A percentile compares a stretch with the other conserved stretches of the same genome.
phyloP scores from a whole-genome alignment of 2,797 vertebrate genomes.

The Odontamblyopus rebecca region DNA sequence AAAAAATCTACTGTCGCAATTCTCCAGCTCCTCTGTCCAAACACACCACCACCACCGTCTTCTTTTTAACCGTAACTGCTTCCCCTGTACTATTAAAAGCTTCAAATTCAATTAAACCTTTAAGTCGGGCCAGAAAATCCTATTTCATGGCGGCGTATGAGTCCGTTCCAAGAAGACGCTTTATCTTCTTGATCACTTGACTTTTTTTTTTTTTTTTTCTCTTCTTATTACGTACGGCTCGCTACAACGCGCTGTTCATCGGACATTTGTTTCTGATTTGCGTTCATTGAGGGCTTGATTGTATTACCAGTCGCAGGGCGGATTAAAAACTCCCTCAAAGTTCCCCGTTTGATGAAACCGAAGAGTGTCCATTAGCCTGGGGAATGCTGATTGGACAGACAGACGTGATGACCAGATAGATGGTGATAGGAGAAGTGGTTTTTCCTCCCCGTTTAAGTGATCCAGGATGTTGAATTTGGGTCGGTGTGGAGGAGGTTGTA shows the following conservation, averaged over 20 bases:
- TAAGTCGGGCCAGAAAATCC: constrained; percentile 75
- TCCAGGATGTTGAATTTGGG: constrained; percentile 44
- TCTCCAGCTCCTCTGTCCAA: constrained; percentile 43
- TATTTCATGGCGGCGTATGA: constrained; percentile 71
- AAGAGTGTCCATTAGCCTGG: constrained; percentile 59
- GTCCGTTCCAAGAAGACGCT: constrained; percentile 52
- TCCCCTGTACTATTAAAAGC: constrained; percentile 67
- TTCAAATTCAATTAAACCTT: constrained; percentile 68
- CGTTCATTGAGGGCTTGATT: constrained; percentile 59
- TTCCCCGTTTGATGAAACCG: constrained; percentile 59
- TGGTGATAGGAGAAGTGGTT: constrained; percentile 52
- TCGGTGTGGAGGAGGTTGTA: constrained; percentile 35
- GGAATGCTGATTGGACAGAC: constrained; percentile 64
- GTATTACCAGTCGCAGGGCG: constrained; percentile 64
- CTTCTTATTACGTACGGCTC: constrained; percentile 32
- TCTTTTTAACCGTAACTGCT: constrained; percentile 53
- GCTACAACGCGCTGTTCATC: constrained; percentile 17
- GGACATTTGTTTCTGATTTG: constrained; percentile 69
- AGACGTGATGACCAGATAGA: constrained; percentile 65
- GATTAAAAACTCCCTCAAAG: constrained; percentile 61
- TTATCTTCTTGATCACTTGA: constrained; percentile 59
- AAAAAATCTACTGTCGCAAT: constrained; percentile 16
- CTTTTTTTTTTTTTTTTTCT: constrained; percentile 30
- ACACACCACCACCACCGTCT: constrained; percentile 23
- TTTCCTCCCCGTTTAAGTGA: constrained; percentile 43